Evolutionary conservation across 2,888 invertebrate genomes (phyloP), one percentile per base, ranked within the genome.

Genomic region (Clepsis dumicolana): DNA sequence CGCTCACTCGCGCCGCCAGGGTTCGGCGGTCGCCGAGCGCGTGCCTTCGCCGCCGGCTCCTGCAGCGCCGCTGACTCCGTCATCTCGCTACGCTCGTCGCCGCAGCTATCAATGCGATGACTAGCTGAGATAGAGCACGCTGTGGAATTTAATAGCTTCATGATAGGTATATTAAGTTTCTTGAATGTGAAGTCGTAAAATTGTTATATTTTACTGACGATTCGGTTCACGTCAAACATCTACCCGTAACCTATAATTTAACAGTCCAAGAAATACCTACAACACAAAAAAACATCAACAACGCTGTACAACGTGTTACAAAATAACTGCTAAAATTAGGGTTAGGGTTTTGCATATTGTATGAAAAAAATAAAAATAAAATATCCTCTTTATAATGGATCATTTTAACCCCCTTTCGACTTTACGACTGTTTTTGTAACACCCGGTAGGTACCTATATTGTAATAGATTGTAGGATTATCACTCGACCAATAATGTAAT

Each of bases 1-100:
- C 81, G 79, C 78, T 80, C 79, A 76, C 81, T 80, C 73, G 77
- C 75, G 74, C 77, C 77, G 78, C 76, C 75, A 79, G 78, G 79
- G 85, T 86, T 86, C 77, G 84, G 80, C 80, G 78, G 80, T 75
- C 77, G 75, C 72, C 59, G 72, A 65, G 35, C 65, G 70, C 73
- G 72, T 65, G 70, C 63, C 71, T 2, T 16, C 44, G 60, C 65
- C 57, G 65, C 27, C 25, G 16, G 32, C 54, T 38, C 27, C 27
- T n/a, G 25, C 12, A 18, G 16, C 25, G 48, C 12, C n/a, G 66
- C 61, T 32, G 24, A 60, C 18, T 53, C 32, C 24, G 3, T n/a
- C 2, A 7, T 53, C 29, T 16, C 3, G 27, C 10, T 12, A 12
- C 56, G 21, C 25, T 7, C 52, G 14, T 1, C n/a, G n/a, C 24